Percentiles rank a stretch among this genome's conserved stretches.
Conservation (phyloP, 1,140 invertebrate species). For the Saccostrea cuccullata region DNA sequence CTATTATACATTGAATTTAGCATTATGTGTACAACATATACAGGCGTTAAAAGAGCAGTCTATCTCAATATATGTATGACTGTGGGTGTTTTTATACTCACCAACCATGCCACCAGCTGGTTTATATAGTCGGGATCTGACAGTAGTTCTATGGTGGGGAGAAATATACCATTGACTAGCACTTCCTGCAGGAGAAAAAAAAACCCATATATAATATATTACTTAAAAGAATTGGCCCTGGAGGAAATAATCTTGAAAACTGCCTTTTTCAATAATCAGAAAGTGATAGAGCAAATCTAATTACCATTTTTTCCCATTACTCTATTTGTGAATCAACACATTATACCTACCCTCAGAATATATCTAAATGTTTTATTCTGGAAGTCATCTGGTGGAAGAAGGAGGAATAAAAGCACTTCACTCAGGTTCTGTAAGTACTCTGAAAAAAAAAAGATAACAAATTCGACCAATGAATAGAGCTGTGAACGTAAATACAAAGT, state of each 20-base stretch:
- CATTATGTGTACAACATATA: not conserved
- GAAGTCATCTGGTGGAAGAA: slow-evolving; percentile 91
- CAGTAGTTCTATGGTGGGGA: slow-evolving; percentile 88
- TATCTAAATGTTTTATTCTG: slow-evolving; percentile 88
- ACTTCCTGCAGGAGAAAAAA: slow-evolving; percentile 84
- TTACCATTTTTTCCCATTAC: too few relatives aligned
- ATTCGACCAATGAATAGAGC: too few relatives aligned
- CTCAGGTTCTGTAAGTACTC: slow-evolving; percentile 91
- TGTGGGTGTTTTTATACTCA: slow-evolving; percentile 80
- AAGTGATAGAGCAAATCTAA: too few relatives aligned
- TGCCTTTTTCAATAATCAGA: too few relatives aligned
- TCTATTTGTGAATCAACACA: too few relatives aligned
- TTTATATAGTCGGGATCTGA: slow-evolving; percentile 97
- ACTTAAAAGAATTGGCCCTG: too few relatives aligned
- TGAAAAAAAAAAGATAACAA: slow-evolving; percentile 80
- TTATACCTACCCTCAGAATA: slow-evolving; percentile 81
- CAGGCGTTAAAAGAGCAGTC: not conserved
- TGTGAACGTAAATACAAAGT: not conserved
- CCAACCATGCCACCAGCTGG: slow-evolving; percentile 93
- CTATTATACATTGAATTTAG: not conserved
- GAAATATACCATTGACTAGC: slow-evolving; percentile 88
- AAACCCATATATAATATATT: not conserved
- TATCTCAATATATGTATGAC: not conserved
- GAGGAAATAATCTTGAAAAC: too few relatives aligned
- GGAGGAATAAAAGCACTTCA: slow-evolving; percentile 90